Evolutionary conservation across 2,797 vertebrate genomes (phyloP), one percentile per base, ranked within the genome.

Genomic region (Prunella strophiata): DNA sequence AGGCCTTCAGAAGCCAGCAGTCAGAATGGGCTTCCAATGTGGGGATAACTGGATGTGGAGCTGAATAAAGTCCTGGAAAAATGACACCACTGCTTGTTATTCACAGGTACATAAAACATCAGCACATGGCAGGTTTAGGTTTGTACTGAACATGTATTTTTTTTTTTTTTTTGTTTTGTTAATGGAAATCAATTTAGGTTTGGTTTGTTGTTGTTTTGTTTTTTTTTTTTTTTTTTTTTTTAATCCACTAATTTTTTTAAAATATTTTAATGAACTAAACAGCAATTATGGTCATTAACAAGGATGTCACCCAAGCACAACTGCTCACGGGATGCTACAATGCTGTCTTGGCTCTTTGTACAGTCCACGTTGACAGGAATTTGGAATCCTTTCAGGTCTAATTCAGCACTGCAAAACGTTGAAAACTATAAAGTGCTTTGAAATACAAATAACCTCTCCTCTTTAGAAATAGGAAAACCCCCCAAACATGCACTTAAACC

Each of bases 401-500:
- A 91, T 92, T 91, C 92, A 87, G 84, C 95, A 96, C 87, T 96
- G 94, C 94, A 95, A 95, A 89, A 85, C 51, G 59, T 89, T 80
- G 62, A 58, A 78, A 94, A 97, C 77, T 63, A 73, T 97, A 97
- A 97, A 95, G 97, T 97, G 96, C 96, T 96, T 96, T 75, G 54
- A 94, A 96, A 96, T 95, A 97, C 84, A 97, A 97, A 94, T 65
- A 84, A 91, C 84, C 83, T 80, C 88, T 94, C 93, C 92, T 94
- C 74, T 71, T 92, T 13, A 96, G 94, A 92, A 95, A 94, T 3
- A 94, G 94, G 88, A 93, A 96, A 94, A 95, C 61, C 36, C 88
- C 36, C 88, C 96, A 97, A 96, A 97, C 96, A 97, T 96, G 96
- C 96, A 97, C 90, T 94, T 91, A 91, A 97, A 96, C 96, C 95